phyloP scores from a whole-genome alignment of 1,140 invertebrate genomes.

The Psix sp. region DNA sequence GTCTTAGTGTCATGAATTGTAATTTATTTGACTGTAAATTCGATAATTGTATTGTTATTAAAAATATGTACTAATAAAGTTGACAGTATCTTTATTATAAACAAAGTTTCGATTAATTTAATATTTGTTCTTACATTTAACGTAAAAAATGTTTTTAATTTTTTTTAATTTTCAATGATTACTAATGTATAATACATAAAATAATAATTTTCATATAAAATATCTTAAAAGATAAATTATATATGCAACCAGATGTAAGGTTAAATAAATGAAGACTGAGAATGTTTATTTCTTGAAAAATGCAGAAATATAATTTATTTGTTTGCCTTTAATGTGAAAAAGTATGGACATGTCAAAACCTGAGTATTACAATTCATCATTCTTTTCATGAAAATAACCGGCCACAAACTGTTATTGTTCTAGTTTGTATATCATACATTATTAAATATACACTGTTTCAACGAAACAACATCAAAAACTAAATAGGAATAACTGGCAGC shows the following conservation, averaged over 20 bases:
- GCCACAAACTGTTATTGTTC: constrained; percentile 51
- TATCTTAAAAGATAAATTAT: no score
- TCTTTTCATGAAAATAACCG: constrained; percentile 32
- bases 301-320: constrained; percentile 59
- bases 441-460: no score
- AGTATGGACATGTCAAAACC: constrained; percentile 64
- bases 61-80: no score
- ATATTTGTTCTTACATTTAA: no score
- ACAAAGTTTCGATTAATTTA: no score
- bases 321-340: constrained; percentile 40
- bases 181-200: no score
- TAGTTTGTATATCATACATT: constrained; percentile 26
- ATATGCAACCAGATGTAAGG: not conserved
- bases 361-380: constrained; percentile 69
- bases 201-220: no score
- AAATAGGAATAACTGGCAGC: no score
- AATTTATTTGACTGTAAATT: not conserved
- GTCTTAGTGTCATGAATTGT: not conserved
- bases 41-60: not conserved
- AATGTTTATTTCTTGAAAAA: constrained; percentile 41
- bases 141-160: no score
- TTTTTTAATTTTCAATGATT: no score
- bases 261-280: not conserved
- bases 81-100: no score
- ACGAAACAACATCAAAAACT: no score